Base-by-base conservation (phyloP, 2,113 vertebrate species). In the Parotia lawesii region DNA sequence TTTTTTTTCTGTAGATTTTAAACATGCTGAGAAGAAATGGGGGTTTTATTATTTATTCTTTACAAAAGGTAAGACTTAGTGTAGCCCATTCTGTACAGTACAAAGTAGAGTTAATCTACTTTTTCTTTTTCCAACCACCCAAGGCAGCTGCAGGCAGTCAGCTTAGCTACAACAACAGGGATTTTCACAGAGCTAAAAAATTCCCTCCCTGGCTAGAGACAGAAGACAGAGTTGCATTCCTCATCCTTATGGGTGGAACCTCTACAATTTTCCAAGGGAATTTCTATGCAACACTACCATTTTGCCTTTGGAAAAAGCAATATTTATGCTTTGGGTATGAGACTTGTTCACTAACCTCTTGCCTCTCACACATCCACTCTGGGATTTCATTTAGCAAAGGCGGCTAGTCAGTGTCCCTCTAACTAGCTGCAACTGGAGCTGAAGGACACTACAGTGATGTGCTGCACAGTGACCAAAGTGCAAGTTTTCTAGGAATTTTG, bases 91-190 rank as follows among this genome's bases (percentile, higher is more conserved):
- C 77, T 69, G 48, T 69, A 12, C 50, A 50, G 58, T 38, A 62
- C 14, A 48, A 71, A 83, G 27, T 25, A 72, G 70, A 56, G 23
- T 65, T 64, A 73, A 38, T 15, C 24, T 54, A 71, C 21, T 27
- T 48, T 3, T 3, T 16, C 56, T 80, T 72, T 69, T 90, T 25
- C 45, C 72, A 85, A 57, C 66, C 38, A 50, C 20, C 28, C 87
- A 83, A 85, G 56, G 69, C 71, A 94, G 92, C 87, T 90, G 78
- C 62, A 88, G 88, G 81, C 58, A 93, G 82, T 64, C 82, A 76
- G 19, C 29, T 73, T 70, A 85, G 65, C 76, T 86, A 31, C 57
- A 67, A 37, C 84, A 85, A 37, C 56, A 65, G 66, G 50, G 87
- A 76, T 90, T 93, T 95, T 79, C 64, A 81, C 35, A 88, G 66